These are phyloP conservation scores for Helicoverpa zea DNA, from an alignment of 1,140 invertebrate genomes.

Conservation along the genomic window DNA sequence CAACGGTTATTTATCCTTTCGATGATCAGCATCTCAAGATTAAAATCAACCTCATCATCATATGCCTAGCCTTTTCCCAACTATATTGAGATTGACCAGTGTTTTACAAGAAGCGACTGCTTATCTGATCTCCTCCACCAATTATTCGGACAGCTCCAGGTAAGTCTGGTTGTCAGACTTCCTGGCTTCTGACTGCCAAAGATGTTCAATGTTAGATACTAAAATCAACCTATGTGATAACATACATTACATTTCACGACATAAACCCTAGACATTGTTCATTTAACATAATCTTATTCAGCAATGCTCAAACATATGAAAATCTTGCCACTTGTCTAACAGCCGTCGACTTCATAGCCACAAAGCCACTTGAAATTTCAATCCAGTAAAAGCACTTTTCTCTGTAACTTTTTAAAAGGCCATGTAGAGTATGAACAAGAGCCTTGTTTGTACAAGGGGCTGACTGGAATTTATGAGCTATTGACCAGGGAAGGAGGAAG, in stretches of 20 bases:
- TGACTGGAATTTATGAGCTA: not conserved
- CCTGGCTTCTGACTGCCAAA: no score
- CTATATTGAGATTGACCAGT: no score
- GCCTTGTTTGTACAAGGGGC: constrained; percentile 18
- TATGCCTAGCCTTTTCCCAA: no score
- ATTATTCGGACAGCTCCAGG: no score
- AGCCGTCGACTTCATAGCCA: not conserved
- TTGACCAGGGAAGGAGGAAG: constrained; percentile 20
- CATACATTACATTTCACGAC: not conserved
- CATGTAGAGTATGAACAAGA: constrained; percentile 32
- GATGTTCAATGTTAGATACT: no score
- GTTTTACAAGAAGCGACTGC: no score
- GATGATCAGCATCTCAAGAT: no score
- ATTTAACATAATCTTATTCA: not conserved
- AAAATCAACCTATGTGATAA: no score
- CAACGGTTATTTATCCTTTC: no score
- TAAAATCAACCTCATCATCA: no score
- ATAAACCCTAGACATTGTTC: not conserved
- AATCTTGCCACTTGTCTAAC: not conserved
- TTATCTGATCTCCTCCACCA: no score
- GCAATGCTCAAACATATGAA: not conserved
- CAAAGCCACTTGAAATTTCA: constrained; percentile 44
- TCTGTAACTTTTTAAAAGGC: constrained; percentile 35
- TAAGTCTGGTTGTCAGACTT: no score
- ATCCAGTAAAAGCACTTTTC: constrained; percentile 46